Conservation (phyloP, 2,888 invertebrate genomes). For the Salticus scenicus region DNA sequence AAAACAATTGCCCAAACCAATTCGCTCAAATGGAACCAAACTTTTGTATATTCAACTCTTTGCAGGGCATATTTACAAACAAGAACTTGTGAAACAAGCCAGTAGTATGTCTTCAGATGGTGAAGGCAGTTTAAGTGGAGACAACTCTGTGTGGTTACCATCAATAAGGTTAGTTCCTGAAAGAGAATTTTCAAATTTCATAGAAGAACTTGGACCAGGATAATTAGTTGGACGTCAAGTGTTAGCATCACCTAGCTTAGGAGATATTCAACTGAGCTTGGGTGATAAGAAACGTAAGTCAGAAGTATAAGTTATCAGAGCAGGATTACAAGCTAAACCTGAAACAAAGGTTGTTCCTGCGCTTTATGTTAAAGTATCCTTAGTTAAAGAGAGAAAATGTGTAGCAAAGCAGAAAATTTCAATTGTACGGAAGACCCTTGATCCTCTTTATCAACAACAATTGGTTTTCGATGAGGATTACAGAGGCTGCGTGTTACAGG, state of each 20-base stretch:
- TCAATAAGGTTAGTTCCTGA: slow-evolving; percentile 75
- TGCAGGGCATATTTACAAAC: slow-evolving; percentile 90
- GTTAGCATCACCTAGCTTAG: slow-evolving; percentile 94
- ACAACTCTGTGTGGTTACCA: slow-evolving; percentile 71
- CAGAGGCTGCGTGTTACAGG: slow-evolving; percentile 97
- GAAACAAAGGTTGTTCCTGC: slow-evolving; percentile 84
- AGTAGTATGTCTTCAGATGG: slow-evolving; percentile 96
- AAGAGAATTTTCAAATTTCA: slow-evolving; percentile 93
- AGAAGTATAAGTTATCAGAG: slow-evolving; percentile 97
- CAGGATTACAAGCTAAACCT: slow-evolving; percentile 87
- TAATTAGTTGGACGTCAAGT: slow-evolving; percentile 98
- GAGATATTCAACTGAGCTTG: slow-evolving; percentile 96
- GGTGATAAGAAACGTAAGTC: slow-evolving; percentile 96
- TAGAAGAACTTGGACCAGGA: slow-evolving; percentile 96
- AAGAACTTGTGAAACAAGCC: slow-evolving; percentile 92
- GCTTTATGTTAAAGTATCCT: slow-evolving; percentile 98
- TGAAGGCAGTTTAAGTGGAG: slow-evolving; percentile 79
- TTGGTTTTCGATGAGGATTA: slow-evolving; percentile 95
- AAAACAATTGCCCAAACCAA: slow-evolving; percentile 95
- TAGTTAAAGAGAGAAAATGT: slow-evolving; percentile 97
- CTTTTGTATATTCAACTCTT: slow-evolving; percentile 87
- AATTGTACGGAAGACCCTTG: slow-evolving; percentile 93
- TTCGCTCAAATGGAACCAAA: slow-evolving; percentile 98
- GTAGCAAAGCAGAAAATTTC: slow-evolving; percentile 98
- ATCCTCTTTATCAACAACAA: slow-evolving; percentile 97